Conservation (phyloP, 2,113 vertebrate species). For the Procavia capensis region DNA sequence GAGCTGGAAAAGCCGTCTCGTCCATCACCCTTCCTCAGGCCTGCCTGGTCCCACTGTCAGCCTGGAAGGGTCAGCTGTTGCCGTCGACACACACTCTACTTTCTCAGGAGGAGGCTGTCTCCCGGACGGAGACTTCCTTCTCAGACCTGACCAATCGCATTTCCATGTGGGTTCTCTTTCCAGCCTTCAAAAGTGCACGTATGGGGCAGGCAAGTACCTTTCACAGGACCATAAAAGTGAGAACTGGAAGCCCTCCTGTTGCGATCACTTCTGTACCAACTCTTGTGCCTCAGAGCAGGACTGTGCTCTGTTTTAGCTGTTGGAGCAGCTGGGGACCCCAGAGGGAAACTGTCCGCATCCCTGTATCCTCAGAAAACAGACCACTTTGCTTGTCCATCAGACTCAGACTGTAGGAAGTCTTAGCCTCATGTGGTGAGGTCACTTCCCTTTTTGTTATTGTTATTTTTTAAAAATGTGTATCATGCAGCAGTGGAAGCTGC, state of each 20-base stretch:
- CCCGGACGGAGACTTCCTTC: not conserved
- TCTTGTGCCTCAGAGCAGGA: not conserved
- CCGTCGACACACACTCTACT: not conserved
- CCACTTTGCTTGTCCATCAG: not conserved
- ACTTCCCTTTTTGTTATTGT: not conserved
- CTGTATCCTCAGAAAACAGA: not conserved
- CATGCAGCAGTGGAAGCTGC: no score
- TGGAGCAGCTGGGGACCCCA: not conserved
- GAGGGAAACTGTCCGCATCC: not conserved
- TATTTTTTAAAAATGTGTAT: no score
- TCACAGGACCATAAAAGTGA: not conserved
- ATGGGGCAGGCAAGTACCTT: rapidly evolving
- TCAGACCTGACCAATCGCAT: not conserved
- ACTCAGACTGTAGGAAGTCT: not conserved
- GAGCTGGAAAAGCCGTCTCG: not conserved
- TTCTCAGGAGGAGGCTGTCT: not conserved
- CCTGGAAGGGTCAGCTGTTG: not conserved
- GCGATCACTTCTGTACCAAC: not conserved
- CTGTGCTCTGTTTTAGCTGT: not conserved
- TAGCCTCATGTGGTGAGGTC: not conserved
- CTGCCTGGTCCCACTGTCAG: not conserved
- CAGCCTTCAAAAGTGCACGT: not conserved
- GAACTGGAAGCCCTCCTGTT: not conserved
- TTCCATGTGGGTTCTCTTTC: not conserved
- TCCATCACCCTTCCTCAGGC: not conserved